Evolutionary conservation across 2,888 invertebrate species (phyloP).

Genomic region (Parasteatoda lunata): DNA sequence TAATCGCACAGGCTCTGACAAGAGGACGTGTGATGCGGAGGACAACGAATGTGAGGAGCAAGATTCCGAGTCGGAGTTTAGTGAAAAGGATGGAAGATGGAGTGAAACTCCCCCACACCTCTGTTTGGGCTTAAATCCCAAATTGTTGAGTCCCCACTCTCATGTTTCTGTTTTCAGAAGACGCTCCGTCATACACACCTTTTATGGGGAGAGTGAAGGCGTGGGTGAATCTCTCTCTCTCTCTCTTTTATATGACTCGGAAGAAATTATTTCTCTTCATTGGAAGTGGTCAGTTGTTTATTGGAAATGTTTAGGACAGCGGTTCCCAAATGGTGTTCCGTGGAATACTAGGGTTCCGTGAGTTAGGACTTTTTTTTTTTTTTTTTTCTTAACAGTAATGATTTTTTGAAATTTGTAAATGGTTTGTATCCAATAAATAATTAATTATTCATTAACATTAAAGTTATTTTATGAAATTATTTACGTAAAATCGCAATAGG

Average conservation of each 20-base stretch:
- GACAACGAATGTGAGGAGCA: conserved; percentile 3
- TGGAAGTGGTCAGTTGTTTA: neutral
- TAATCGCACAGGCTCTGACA: neutral
- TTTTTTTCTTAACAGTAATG: too few relatives aligned
- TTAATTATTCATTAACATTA: too few relatives aligned
- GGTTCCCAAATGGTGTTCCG: too few relatives aligned
- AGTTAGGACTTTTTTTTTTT: too few relatives aligned
- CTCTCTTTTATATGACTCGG: neutral
- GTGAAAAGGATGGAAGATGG: conserved; percentile 21
- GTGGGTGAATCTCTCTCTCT: neutral
- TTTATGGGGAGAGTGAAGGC: conserved; percentile 42
- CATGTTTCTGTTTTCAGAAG: conserved; percentile 66
- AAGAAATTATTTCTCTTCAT: neutral
- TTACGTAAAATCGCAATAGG: too few relatives aligned
- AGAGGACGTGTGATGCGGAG: conserved; percentile 2
- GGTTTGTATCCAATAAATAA: too few relatives aligned
- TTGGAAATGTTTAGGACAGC: too few relatives aligned
- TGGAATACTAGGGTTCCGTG: too few relatives aligned
- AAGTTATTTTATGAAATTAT: too few relatives aligned
- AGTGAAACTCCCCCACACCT: conserved; percentile 56
- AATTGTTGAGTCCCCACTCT: conserved; percentile 45
- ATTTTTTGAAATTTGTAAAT: too few relatives aligned
- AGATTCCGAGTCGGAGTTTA: conserved; percentile 13
- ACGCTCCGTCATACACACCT: conserved; percentile 13
- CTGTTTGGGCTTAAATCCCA: conserved; percentile 62